These are phyloP conservation scores for Metridium senile DNA, from an alignment of 92 coral and sea anemone species.

Conservation along the genomic window DNA sequence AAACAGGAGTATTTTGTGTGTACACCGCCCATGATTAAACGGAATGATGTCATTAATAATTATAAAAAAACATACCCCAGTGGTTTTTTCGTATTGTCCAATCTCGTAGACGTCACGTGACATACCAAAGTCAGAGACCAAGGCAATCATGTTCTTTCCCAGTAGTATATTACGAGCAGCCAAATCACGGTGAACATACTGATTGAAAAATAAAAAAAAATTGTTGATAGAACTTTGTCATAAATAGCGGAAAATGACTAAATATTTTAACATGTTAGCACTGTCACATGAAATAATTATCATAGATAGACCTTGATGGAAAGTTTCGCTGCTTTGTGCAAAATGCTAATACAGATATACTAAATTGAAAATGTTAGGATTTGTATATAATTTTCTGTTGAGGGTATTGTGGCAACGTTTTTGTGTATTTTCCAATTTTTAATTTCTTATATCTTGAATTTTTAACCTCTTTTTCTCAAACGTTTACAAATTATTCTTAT, in stretches of 20 bases:
- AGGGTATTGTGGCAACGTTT: too few species aligned
- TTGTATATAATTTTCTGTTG: too few species aligned
- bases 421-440: too few species aligned
- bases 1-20: not conserved
- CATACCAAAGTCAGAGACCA: slow-evolving; percentile 81
- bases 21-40: too few species aligned
- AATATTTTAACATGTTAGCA: not conserved
- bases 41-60: not conserved
- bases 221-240: not conserved
- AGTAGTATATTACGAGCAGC: slow-evolving; percentile 70
- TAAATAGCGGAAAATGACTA: not conserved
- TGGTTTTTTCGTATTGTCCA: slow-evolving; percentile 64
- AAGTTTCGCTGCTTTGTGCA: too few species aligned
- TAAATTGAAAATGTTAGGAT: too few species aligned
- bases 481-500: too few species aligned
- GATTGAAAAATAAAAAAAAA: not conserved
- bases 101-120: slow-evolving; percentile 76
- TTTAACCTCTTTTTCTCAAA: too few species aligned
- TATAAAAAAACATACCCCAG: slow-evolving; percentile 43
- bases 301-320: too few species aligned
- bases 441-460: too few species aligned
- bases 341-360: too few species aligned
- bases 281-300: not conserved
- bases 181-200: slow-evolving; percentile 76
- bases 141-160: slow-evolving; percentile 59